These are phyloP conservation scores for Balaenoptera acutorostrata DNA, from an alignment of 2,113 vertebrate genomes.

Conservation along the genomic window DNA sequence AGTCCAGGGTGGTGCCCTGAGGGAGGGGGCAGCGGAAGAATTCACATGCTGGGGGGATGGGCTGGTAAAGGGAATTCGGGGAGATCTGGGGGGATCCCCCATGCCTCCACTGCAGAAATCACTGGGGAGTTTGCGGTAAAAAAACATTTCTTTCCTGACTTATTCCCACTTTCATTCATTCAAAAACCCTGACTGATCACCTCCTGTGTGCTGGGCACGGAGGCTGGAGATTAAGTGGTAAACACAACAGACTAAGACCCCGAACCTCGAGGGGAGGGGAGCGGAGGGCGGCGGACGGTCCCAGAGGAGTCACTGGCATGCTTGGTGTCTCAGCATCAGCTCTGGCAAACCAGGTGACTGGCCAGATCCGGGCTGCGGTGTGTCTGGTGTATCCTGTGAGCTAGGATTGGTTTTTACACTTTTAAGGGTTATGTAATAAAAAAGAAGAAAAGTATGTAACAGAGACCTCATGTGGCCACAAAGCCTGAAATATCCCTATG, in stretches of 20 bases:
- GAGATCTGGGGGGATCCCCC: background rate
- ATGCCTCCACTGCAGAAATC: background rate
- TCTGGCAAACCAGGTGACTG: background rate
- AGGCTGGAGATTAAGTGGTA: background rate
- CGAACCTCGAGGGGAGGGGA: no score
- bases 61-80: background rate
- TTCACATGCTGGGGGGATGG: background rate
- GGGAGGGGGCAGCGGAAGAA: background rate
- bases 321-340: background rate
- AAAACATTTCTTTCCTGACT: background rate
- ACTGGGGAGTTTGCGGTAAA: background rate
- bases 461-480: background rate
- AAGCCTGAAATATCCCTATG: background rate
- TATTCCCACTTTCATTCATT: background rate
- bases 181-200: background rate
- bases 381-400: background rate
- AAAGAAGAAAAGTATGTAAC: background rate
- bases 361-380: no score
- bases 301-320: background rate
- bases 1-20: no score
- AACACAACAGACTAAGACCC: background rate
- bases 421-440: background rate
- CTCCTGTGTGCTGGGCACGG: background rate
- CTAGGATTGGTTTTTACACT: background rate
- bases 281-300: background rate